Evolutionary conservation across 2,888 invertebrate genomes (phyloP), one percentile per base, ranked within the genome.

Genomic region (Apamea crenata): DNA sequence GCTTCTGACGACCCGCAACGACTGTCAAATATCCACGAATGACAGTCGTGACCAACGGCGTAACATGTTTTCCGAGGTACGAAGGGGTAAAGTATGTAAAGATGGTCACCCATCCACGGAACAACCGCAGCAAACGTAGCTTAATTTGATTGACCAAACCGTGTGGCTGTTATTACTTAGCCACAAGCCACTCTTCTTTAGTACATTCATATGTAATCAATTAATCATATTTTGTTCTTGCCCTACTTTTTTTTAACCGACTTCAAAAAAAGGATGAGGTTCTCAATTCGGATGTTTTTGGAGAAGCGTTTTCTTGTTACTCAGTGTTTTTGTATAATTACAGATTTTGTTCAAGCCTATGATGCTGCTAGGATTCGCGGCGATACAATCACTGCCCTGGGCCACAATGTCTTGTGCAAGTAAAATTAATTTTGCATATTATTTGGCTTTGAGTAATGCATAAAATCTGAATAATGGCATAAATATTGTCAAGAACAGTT

Each of bases 261-360:
- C 40, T 40, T 0, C 40, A 40, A 40, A 40, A 40, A 7, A 6
- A 40, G 40, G 40, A 40, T 6, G 40, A 40, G 40, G 40, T 6
- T 40, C 40, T 40, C 40, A 40, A 40, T 40, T 40, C 40, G 40
- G 6, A 40, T 7, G 40, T 78, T 67, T 79, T 67, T 50, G 18
- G 44, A 25, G 4, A 44, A 56, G 0, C 0, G 0, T 50, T 29
- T 32, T 59, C 6, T 10, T 44, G 1, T 21, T 47, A 40, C 0
- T n/a, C 8, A 16, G 0, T 77, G 14, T 61, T 59, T 36, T 61
- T 71, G 7, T 76, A 32, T 67, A 61, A 12, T 90, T 91, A 61
- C 89, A 95, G 93, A 91, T 95, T 56, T 32, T 93, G 14, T 94
- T 91, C 81, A 95, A 94, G 65, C 93, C 93, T 0, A 78, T 87